A percentile compares a stretch with the other conserved stretches of the same genome.
Conservation (phyloP, 2,888 invertebrate genomes). For the Liodrosophila aerea region DNA sequence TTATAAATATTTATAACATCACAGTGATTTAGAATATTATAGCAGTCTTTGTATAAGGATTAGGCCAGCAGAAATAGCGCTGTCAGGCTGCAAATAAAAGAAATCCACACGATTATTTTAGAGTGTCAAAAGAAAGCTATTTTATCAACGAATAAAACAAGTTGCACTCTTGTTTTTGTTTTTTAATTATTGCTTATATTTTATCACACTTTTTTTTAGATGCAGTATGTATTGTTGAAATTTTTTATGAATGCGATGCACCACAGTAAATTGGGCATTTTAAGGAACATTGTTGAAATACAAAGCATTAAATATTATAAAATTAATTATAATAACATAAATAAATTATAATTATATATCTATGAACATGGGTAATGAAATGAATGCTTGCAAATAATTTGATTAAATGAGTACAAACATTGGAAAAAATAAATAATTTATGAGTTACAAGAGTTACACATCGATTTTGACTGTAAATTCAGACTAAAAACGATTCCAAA, state of each 20-base stretch:
- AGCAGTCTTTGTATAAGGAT: not conserved
- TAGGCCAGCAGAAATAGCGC: conserved; percentile 64
- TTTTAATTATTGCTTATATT: conserved; percentile 31
- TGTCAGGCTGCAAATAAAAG: conserved; percentile 68
- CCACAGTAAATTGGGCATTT: conserved; percentile 18
- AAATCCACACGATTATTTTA: not conserved
- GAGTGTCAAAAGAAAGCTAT: conserved; percentile 14
- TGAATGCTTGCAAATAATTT: conserved; percentile 21
- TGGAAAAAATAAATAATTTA: conserved; percentile 23
- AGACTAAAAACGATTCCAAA: conserved; percentile 48
- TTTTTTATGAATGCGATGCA: conserved; percentile 24
- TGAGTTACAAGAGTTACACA: conserved; percentile 30
- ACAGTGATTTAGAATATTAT: conserved; percentile 35
- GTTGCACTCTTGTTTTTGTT: conserved; percentile 3
- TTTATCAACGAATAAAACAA: conserved; percentile 32
- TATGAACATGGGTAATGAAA: conserved; percentile 37
- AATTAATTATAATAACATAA: conserved; percentile 31
- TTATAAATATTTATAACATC: conserved; percentile 32
- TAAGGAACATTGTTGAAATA: conserved; percentile 55
- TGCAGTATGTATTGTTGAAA: conserved; percentile 12
- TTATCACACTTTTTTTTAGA: conserved; percentile 50
- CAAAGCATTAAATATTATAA: conserved; percentile 4
- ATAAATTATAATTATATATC: conserved; percentile 21
- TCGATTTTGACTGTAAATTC: conserved; percentile 45
- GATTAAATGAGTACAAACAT: conserved; percentile 28